Conservation (phyloP, 2,888 invertebrate species). For the Tridacna crocea region DNA sequence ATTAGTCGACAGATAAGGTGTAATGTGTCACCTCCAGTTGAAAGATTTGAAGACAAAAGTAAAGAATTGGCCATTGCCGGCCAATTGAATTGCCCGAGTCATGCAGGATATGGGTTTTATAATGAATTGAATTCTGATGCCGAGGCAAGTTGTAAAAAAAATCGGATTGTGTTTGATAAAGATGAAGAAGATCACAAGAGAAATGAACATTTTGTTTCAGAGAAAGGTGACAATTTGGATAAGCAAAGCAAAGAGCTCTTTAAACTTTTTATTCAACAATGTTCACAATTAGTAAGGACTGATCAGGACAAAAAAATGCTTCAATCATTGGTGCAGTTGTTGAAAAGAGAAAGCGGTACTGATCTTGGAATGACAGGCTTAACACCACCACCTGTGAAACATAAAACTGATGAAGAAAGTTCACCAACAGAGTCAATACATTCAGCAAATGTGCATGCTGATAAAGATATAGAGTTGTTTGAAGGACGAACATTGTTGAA, state of each 20-base stretch:
- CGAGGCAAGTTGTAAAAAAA: too few species aligned
- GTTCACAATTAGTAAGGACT: slow-evolving; percentile 52
- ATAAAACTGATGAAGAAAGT: not conserved
- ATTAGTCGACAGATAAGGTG: slow-evolving; percentile 14
- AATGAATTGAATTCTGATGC: not conserved
- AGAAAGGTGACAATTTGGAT: slow-evolving; percentile 14
- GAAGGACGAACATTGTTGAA: slow-evolving; percentile 70
- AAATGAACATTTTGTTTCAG: not conserved
- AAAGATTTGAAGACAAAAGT: not conserved
- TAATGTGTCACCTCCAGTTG: not conserved
- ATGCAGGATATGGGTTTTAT: not conserved
- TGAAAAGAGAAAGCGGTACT: slow-evolving; percentile 37
- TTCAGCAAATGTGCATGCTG: not conserved
- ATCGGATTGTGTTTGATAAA: not conserved
- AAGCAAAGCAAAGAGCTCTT: slow-evolving; percentile 46
- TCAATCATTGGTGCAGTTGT: slow-evolving; percentile 32
- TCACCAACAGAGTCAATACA: too few species aligned
- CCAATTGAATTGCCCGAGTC: not conserved
- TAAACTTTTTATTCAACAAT: slow-evolving; percentile 46
- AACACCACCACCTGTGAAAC: slow-evolving; percentile 19
- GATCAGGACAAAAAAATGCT: slow-evolving; percentile 44
- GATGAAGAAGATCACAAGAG: not conserved
- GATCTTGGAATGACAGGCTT: slow-evolving; percentile 32
- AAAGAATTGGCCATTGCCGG: not conserved
- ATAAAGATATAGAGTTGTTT: slow-evolving; percentile 47